Evolutionary conservation across 2,797 vertebrate genomes (phyloP), one percentile per base, ranked within the genome.

Genomic region (Macrochelys suwanniensis): DNA sequence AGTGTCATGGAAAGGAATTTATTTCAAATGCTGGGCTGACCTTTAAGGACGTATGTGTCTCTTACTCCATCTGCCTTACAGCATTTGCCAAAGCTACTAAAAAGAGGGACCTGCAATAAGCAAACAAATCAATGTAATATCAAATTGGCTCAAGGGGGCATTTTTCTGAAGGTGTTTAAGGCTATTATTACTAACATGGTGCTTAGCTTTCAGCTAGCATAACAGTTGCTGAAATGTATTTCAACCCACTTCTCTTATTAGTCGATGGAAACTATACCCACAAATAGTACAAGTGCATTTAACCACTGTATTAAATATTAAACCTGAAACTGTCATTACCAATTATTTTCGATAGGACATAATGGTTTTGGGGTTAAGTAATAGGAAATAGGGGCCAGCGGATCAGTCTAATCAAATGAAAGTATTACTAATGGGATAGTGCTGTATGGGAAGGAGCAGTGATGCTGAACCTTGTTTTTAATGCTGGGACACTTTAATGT

Each of bases 261-360:
- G 96, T 95, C 88, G 93, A 92, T 95, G 94, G 96, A 97, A 96
- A 95, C 81, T 96, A 82, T 95, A 95, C 94, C 96, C 95, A 93
- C 97, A 97, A 97, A 96, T 85, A 94, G 88, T 90, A 92, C 11
- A n/a, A 84, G 85, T 96, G 90, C 91, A 85, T 97, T 97, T 97
- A 98, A 97, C 96, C 95, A 94, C 96, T 92, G 51, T 95, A 97
- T 97, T 97, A 98, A 97, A 97, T 97, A 97, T 97, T 97, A 98
- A 98, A 97, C 92, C 94, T 65, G 1, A 97, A 97, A 95, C 97
- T 97, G 96, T 97, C 97, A 97, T 97, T 96, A 94, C 90, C 97
- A 96, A 97, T 98, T 96, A 96, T 96, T 97, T 97, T 97, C 96
- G 95, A 94, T 97, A 89, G 76, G 80, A 82, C 96, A 93, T 95